phyloP scores from a whole-genome alignment of 2,797 vertebrate species.

The Poecilia wingei region DNA sequence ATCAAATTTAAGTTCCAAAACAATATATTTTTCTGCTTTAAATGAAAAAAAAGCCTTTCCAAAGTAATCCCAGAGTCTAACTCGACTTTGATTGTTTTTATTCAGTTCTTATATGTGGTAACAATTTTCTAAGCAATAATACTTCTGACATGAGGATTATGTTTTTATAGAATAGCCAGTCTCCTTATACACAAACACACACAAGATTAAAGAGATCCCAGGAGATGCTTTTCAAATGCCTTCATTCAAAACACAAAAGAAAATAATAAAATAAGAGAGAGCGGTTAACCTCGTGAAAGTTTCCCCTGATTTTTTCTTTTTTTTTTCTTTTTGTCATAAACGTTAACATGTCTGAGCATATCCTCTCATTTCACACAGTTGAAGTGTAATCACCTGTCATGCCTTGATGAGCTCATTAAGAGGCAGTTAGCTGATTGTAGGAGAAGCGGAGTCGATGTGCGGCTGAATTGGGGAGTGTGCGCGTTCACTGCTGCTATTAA shows the following conservation, averaged over 20 bases:
- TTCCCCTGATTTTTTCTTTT: not conserved
- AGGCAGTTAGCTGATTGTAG: conserved; percentile 55
- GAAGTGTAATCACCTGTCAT: conserved; percentile 53
- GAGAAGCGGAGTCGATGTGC: conserved; percentile 37
- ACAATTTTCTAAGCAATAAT: not conserved
- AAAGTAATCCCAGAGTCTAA: not conserved
- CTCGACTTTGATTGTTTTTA: not conserved
- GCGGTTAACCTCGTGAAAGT: conserved; percentile 15
- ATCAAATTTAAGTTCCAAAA: not conserved
- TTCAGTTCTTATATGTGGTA: not conserved
- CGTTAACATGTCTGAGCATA: conserved; percentile 5
- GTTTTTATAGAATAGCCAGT: not conserved
- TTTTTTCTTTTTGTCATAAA: not conserved
- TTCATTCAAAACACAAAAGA: conserved; percentile 8
- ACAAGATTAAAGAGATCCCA: not conserved
- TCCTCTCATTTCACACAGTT: conserved; percentile 32
- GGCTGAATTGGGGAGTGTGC: conserved; percentile 35
- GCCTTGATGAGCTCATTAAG: conserved; percentile 67
- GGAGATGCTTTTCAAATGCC: not conserved
- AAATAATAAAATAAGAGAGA: conserved; percentile 9
- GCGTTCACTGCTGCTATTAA: conserved; percentile 45
- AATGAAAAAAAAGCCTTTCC: not conserved
- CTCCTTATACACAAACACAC: not conserved
- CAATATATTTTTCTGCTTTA: not conserved
- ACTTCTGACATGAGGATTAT: not conserved